Evolutionary conservation across 2,797 vertebrate species (phyloP), one percentile per base, ranked within the genome.

Genomic region (Gephyroberyx darwinii): DNA sequence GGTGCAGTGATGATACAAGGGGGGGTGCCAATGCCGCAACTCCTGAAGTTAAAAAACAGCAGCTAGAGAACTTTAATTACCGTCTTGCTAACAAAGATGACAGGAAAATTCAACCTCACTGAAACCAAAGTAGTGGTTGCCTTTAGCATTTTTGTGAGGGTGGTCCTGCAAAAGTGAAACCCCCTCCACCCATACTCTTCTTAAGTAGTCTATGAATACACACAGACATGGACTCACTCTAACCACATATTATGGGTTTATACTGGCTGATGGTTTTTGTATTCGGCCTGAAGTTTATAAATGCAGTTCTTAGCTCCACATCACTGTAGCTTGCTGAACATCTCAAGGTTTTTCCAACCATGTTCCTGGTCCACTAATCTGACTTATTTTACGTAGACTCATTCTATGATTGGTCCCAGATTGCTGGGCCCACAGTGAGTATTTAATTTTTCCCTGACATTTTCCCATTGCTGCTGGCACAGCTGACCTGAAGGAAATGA

Each of bases 201-300:
- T 89, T 83, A 78, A 80, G 77, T 53, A 84, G 82, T 76, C 89
- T 88, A 89, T 91, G 87, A 92, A 92, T 91, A 91, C 84, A 85
- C 82, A 69, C 47, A 65, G 69, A 74, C 84, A 74, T 57, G 56
- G 85, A 71, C 88, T 80, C 73, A 41, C 67, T 82, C 76, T 58
- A 16, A 85, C 90, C 89, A 76, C 87, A 88, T 85, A 91, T 90
- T 87, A 85, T 91, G 84, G 90, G 87, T 85, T 91, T 77, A 75
- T 75, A 74, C 86, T 90, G 69, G 86, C 85, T 82, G 87, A 91
- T 82, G 85, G 82, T 86, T 92, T 26, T 91, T 89, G 89, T 84
- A 86, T 86, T 88, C 88, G 81, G 83, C 82, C 80, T 76, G 75
- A 80, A 58, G 82, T 88, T 89, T 83, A 88, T 89, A 82, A 85